These are phyloP conservation scores for Macquaria ambigua DNA, from an alignment of 2,113 vertebrate genomes.

Conservation along the genomic window DNA sequence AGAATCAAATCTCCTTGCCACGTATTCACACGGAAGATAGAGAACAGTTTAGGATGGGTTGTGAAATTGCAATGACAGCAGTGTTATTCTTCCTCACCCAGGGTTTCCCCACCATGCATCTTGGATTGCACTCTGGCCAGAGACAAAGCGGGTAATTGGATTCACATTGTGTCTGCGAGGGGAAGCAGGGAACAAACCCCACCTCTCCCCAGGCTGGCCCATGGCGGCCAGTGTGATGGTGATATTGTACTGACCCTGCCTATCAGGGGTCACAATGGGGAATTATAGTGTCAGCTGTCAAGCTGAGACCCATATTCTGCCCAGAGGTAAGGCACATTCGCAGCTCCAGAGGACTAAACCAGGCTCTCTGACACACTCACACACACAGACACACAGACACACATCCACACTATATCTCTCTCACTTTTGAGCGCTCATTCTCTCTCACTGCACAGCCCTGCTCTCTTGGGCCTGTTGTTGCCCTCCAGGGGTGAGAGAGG, in stretches of 20 bases:
- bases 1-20: conserved; percentile 19
- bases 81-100: conserved; percentile 48
- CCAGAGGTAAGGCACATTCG: conserved; percentile 68
- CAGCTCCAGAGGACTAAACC: conserved; percentile 50
- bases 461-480: conserved; percentile 63
- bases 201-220: conserved; percentile 65
- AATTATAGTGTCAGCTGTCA: conserved; percentile 76
- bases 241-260: conserved; percentile 77
- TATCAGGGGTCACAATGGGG: conserved; percentile 73
- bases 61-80: conserved; percentile 50
- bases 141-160: conserved; percentile 75
- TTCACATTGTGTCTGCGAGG: conserved; percentile 70
- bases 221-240: conserved; percentile 65
- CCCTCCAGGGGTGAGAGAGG: conserved; percentile 66
- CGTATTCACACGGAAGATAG: background rate
- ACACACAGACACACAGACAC: background rate
- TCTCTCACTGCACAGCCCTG: conserved; percentile 30
- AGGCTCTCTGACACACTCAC: conserved; percentile 13
- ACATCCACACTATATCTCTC: background rate
- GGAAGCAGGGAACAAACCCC: conserved; percentile 45
- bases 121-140: conserved; percentile 53
- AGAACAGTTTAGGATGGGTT: conserved; percentile 28
- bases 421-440: conserved; percentile 6
- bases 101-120: conserved; percentile 50
- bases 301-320: conserved; percentile 73